These are phyloP conservation scores for Nycticorax nycticorax DNA, from an alignment of 2,113 vertebrate species.

Conservation along the genomic window DNA sequence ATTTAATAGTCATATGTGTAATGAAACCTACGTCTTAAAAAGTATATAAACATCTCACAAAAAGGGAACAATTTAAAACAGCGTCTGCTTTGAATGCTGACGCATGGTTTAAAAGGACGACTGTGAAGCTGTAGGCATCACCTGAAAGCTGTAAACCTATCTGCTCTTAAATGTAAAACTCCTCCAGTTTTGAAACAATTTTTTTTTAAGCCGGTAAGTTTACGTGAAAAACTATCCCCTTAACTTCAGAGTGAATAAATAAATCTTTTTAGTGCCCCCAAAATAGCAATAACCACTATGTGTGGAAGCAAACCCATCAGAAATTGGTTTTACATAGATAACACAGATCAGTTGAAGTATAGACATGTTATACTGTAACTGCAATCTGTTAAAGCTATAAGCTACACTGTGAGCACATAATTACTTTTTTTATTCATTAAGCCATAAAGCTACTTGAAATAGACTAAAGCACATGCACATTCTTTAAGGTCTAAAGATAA, in stretches of 20 bases:
- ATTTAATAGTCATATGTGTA: neutral
- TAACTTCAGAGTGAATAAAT: neutral
- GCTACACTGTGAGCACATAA: neutral
- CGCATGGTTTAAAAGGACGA: neutral
- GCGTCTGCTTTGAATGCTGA: neutral
- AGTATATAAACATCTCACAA: neutral
- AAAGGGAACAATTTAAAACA: neutral
- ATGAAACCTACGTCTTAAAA: neutral
- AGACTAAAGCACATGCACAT: neutral
- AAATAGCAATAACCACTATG: fast-evolving
- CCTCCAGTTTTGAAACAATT: neutral
- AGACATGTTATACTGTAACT: neutral
- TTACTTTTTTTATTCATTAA: neutral
- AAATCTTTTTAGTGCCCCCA: neutral
- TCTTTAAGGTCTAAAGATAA: neutral
- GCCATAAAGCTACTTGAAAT: neutral
- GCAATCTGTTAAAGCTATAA: neutral
- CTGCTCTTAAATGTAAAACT: neutral
- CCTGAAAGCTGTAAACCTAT: neutral
- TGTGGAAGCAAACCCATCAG: neutral
- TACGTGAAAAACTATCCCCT: neutral
- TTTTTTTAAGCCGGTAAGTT: neutral
- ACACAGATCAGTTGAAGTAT: neutral
- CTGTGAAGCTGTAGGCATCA: neutral
- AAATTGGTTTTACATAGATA: neutral